Evolutionary conservation across 2,888 invertebrate genomes (phyloP), one percentile per base, ranked within the genome.

Genomic region (Furcula furcula): DNA sequence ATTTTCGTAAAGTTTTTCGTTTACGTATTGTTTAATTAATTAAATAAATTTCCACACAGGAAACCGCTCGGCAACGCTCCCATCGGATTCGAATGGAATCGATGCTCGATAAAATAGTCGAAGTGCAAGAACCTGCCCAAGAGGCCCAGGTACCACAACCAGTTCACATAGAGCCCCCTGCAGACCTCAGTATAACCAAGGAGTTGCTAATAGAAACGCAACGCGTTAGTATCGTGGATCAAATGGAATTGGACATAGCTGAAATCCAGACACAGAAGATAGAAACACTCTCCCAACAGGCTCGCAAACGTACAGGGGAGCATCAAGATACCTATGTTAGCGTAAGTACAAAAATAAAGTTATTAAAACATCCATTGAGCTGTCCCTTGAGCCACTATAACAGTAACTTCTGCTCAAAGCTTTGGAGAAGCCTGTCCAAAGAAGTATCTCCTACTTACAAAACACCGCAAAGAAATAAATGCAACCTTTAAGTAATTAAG

Each of bases 191-290:
- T 5, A 30, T 47, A 2, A 40, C 55, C 0, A 50, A 41, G 16
- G 58, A 52, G 6, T 23, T 34, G 4, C 7, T 37, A 3, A 43
- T 44, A 1, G 51, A 50, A 13, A 36, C 26, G 0, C 54, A 15
- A 3, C 40, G 49, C 3, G 30, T 49, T 1, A 51, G 46, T 9
- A 40, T 40, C 0, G 40, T 31, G 2, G 33, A 36, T 7, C 39
- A 14, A 5, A 42, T 55, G 30, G 59, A 59, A n/a, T 18, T 58
- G 13, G 79, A 80, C 21, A 60, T 78, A 31, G 37, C 68, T 0
- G 70, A 79, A 0, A 34, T 80, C 31, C 66, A 65, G 0, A 83
- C 84, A 6, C 86, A 85, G 40, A 73, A 71, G 18, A 30, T 84
- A 10, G 50, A 60, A 12, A 61, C 63, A 0, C 14, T 64, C 0